These are phyloP conservation scores for Dolichopus griseipennis DNA, from an alignment of 2,888 invertebrate genomes.

Conservation along the genomic window DNA sequence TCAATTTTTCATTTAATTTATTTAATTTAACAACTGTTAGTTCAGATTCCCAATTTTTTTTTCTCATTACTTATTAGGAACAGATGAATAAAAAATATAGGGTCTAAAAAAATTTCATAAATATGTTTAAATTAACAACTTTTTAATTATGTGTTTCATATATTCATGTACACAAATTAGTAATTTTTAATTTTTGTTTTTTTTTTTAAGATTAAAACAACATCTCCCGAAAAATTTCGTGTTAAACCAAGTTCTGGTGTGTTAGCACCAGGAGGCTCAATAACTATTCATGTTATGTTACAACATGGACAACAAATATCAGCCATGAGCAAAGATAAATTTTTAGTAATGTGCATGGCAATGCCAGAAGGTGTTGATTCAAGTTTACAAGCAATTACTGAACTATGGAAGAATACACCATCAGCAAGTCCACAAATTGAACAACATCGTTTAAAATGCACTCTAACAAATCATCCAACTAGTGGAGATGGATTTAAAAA, in stretches of 20 bases:
- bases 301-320: constrained; percentile 63
- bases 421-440: constrained; percentile 50
- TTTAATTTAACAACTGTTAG: too few relatives aligned
- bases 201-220: constrained; percentile 76
- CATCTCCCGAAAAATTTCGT: constrained; percentile 88
- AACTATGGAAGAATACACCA: constrained; percentile 63
- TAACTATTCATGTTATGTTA: constrained; percentile 62
- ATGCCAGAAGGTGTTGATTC: constrained; percentile 51
- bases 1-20: too few relatives aligned
- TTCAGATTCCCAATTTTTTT: too few relatives aligned
- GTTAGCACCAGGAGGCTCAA: constrained; percentile 54
- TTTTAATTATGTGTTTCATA: too few relatives aligned
- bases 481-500: constrained; percentile 30
- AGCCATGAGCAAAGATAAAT: constrained; percentile 69
- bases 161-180: not conserved
- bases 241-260: constrained; percentile 83
- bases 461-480: constrained; percentile 44
- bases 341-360: constrained; percentile 75
- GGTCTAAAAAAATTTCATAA: too few relatives aligned
- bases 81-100: too few relatives aligned
- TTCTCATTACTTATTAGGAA: too few relatives aligned
- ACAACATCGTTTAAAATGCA: constrained; percentile 64
- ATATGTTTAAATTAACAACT: too few relatives aligned
- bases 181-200: not conserved
- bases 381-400: constrained; percentile 54